Base-by-base conservation (phyloP, 2,888 invertebrate species). In the Choristoneura rosaceana region DNA sequence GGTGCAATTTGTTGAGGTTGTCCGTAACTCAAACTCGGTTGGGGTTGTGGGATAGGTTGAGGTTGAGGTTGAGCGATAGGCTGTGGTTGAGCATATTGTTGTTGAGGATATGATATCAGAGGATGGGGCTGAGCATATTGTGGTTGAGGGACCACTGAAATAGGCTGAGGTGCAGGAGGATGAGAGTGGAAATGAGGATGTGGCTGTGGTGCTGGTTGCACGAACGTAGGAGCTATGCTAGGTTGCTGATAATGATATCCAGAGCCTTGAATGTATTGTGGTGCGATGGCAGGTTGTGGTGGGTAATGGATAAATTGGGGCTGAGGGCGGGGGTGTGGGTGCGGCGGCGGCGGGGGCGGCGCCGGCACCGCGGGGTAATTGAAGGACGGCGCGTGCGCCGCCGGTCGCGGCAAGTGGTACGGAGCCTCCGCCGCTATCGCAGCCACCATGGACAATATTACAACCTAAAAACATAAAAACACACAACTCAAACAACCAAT, bases 401-500 rank as follows among this genome's bases (percentile, higher is more conserved):
- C 84, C n/a, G 93, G 93, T 67, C 88, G 87, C 12, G 90, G 90
- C 73, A 92, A 77, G 69, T 91, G 82, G 79, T 94, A 94, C 25
- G 92, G 93, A 14, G 93, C 93, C 84, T 93, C 93, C 41, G 88
- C 90, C 67, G 79, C 84, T 74, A 87, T 84, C 64, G 84, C 86
- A 71, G 87, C 87, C 52, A 92, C 85, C 80, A 92, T 75, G 75
- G 90, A 86, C 78, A 93, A 76, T 77, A 93, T 77, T 73, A 87
- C 77, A 75, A 93, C 85, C 93, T 93, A 88, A 55, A 88, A 88
- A 74, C 63, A 78, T 74, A 70, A 17, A 25, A 71, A 61, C 33
- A n/a, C 5, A 66, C 34, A 45, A 34, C 45, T 62, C 14, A 64
- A 70, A 70, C 55, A 38, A 17, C 17, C 2, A 60, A 52, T 60